Base-by-base conservation (phyloP, 92 coral and sea anemone genomes). In the Nematostella vectensis region DNA sequence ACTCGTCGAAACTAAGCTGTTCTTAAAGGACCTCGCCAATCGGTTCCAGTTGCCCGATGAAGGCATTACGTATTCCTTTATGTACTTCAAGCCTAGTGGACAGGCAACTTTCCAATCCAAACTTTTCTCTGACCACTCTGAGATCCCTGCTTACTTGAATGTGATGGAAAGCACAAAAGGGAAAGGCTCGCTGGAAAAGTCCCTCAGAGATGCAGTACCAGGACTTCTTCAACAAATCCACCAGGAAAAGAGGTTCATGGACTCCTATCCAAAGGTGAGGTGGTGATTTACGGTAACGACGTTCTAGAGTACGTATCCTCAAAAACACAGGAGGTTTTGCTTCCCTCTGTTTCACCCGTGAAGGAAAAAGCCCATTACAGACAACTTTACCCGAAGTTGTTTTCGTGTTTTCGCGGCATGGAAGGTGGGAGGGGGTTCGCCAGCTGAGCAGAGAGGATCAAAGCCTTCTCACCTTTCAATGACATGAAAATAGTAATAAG, bases 191-290 rank as follows among this genome's bases (percentile, higher is more conserved):
- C 84, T 85, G n/a, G 80, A 85, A 29, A 68, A 61, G 45, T 76
- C 95, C 43, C 47, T 85, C 52, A 78, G 78, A 37, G 88, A 85
- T 40, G 60, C 88, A 27, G 69, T 85, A 29, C 88, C 95, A 50
- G 84, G 82, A 8, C 25, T 80, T 8, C 52, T 75, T 18, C 31
- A 71, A 25, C 57, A 74, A 11, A 65, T 85, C 23, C 65, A 80
- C 47, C 49, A 59, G n/a, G 95, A 76, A 36, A 40, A n/a, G 17
- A 27, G 67, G 49, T 63, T 85, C 15, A 52, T 42, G 31, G 42
- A 54, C 61, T 68, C 69, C n/a, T 71, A 75, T 39, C 75, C 95
- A 0, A 85, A 85, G 88, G 95, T 85, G 48, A 33, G 54, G 3
- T 33, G 21, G n/a, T n/a, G n/a, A n/a, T n/a, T n/a, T n/a, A n/a